phyloP scores from a whole-genome alignment of 2,113 vertebrate genomes.

The Numida meleagris region DNA sequence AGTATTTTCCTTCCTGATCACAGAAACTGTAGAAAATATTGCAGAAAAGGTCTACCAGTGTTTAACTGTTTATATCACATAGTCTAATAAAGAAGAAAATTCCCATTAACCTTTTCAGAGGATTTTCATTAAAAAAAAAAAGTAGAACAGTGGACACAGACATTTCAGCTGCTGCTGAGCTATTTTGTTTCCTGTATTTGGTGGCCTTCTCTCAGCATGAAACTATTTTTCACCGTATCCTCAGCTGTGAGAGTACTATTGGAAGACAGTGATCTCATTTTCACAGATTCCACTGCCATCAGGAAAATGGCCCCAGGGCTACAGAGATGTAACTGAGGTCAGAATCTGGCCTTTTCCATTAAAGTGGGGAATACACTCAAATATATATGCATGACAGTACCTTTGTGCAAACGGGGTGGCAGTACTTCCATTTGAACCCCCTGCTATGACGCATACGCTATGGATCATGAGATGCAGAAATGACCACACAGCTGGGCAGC shows the following conservation, averaged over 20 bases:
- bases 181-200: background rate
- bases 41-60: background rate
- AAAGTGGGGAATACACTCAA: background rate
- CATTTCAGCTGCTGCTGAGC: background rate
- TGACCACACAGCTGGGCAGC: background rate
- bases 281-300: background rate
- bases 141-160: background rate
- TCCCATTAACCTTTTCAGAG: background rate
- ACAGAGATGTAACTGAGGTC: background rate
- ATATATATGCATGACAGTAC: background rate
- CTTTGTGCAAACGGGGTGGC: background rate
- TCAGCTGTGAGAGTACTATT: background rate
- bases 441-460: rapidly evolving
- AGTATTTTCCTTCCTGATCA: background rate
- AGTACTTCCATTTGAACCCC: background rate
- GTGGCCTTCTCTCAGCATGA: background rate
- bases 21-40: background rate
- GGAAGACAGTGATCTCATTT: background rate
- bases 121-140: background rate
- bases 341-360: background rate
- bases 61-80: background rate
- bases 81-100: background rate
- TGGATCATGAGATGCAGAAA: background rate
- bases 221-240: background rate
- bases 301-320: background rate